Conservation (phyloP, 1,140 invertebrate genomes). For the Drosophila repletoides region DNA sequence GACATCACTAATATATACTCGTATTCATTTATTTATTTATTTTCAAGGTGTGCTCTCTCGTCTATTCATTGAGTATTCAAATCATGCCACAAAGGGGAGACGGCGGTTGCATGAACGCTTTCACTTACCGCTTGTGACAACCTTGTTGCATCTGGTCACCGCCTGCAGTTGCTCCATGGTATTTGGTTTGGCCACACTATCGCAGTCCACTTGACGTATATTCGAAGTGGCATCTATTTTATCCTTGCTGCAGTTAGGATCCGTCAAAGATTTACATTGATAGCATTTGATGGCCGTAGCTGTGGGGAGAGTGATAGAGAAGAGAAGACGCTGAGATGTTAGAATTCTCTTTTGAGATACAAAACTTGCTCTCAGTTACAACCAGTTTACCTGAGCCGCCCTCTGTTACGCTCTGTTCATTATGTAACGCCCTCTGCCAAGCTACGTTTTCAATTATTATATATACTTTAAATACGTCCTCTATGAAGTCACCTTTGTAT, state of each 20-base stretch:
- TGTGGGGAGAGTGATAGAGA: conserved; percentile 10
- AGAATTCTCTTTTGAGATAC: background rate
- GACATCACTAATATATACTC: conserved; percentile 52
- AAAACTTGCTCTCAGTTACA: conserved; percentile 19
- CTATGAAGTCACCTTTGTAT: conserved; percentile 50
- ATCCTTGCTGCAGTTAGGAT: conserved; percentile 69
- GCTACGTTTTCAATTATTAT: background rate
- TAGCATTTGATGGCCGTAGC: conserved; percentile 75
- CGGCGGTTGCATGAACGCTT: background rate
- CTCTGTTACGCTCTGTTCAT: conserved; percentile 2
- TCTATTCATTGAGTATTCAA: conserved; percentile 19
- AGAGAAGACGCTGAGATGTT: too few relatives aligned
- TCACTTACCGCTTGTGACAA: conserved; percentile 74
- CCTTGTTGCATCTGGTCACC: conserved; percentile 78
- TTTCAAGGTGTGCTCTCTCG: conserved; percentile 43
- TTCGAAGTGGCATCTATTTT: conserved; percentile 57
- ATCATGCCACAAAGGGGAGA: background rate
- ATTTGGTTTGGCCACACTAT: conserved; percentile 52
- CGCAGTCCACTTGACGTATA: conserved; percentile 66
- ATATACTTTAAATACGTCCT: conserved; percentile 2
- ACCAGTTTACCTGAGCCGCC: conserved; percentile 50
- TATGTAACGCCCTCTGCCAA: conserved; percentile 55
- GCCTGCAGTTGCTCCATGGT: conserved; percentile 64
- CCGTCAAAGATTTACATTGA: conserved; percentile 75
- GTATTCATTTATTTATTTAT: conserved; percentile 14